Conservation (phyloP, 2,113 vertebrate species). For the Cichladusa arquata region DNA sequence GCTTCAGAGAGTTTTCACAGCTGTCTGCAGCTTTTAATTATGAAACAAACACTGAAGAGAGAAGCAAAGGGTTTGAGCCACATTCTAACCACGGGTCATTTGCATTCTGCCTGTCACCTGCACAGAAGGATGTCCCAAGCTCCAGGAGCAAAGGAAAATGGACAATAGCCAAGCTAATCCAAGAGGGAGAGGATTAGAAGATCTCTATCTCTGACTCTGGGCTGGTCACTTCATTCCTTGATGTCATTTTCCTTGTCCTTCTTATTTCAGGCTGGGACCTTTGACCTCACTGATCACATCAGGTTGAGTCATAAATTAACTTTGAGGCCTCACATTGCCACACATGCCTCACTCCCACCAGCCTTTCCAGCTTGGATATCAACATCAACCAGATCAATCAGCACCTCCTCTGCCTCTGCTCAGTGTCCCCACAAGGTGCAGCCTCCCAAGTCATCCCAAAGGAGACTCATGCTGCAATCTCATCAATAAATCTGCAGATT, state of each 20-base stretch:
- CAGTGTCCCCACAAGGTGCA: neutral
- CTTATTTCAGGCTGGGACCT: neutral
- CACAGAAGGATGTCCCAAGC: neutral
- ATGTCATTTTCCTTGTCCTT: neutral
- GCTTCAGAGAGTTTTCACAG: neutral
- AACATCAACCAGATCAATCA: neutral
- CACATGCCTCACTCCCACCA: neutral
- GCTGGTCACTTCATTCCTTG: neutral
- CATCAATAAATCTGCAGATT: neutral
- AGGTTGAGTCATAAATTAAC: neutral
- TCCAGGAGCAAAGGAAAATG: neutral
- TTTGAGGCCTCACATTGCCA: neutral
- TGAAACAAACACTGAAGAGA: neutral
- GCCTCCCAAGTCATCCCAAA: neutral
- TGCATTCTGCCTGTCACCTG: neutral
- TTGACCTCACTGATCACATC: neutral
- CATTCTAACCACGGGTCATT: neutral
- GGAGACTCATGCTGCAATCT: neutral
- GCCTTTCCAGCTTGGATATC: neutral
- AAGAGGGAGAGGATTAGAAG: neutral
- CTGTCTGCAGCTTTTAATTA: neutral
- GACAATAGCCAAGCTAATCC: neutral
- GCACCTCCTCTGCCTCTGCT: neutral
- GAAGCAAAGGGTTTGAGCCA: neutral
- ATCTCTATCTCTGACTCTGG: neutral